Evolutionary conservation across 2,113 vertebrate genomes (phyloP), one percentile per base, ranked within the genome.

Genomic region (Pelobates fuscus): DNA sequence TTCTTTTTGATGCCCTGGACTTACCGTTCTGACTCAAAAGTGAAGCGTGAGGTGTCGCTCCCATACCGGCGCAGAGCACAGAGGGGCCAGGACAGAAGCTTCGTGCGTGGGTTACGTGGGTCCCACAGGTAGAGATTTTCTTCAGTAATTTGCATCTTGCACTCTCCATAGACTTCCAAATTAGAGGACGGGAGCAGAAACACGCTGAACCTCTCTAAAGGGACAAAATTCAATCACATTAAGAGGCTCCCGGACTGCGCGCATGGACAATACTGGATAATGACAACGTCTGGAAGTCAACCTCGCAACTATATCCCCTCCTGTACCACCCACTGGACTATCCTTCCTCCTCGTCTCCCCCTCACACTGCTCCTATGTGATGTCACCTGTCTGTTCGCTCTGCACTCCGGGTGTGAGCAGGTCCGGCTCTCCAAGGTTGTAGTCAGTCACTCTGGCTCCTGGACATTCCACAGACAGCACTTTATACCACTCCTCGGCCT

Each of bases 111-210:
- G 85, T 97, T 98, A 89, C 93, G 95, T 18, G 84, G 88, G 84
- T 98, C 97, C 97, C 97, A 98, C 86, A 98, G 94, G 93, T 98
- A 98, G 88, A 98, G 97, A 87, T 98, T 96, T 83, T 98, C 96
- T 0, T 96, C 94, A 41, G 97, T 98, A 82, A 98, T 94, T 91
- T 98, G 97, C 93, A 98, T 93, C 89, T 94, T 96, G 82, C 96
- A 96, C 84, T 98, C 96, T 0, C 97, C 97, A 0, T 95, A 98
- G 78, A 97, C 89, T n/a, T 98, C 96, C 89, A 98, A 85, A 86
- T 95, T 96, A 60, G 96, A 94, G 78, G 94, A 95, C 23, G 96
- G 96, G 21, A 97, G 80, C 79, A 98, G 92, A 87, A 98, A 97
- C 79, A 98, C 96, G 0, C 87, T 96, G 80, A 98, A 98, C 18